Conservation (phyloP, 2,113 vertebrate species). For the Eretmochelys imbricata region DNA sequence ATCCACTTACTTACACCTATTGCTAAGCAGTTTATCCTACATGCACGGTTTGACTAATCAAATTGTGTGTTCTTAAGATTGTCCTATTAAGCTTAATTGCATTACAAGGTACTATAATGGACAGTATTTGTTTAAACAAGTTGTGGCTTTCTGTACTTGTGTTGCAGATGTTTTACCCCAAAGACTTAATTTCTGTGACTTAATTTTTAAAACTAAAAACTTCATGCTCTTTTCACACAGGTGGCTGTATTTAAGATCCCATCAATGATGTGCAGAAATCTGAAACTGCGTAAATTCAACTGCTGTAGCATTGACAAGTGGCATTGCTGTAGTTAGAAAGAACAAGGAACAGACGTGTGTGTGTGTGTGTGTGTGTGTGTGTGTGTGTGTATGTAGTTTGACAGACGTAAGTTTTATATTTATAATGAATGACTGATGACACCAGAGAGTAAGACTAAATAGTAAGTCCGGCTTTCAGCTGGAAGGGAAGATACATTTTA, state of each 20-base stretch:
- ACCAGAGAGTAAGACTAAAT: background rate
- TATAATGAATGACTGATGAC: background rate
- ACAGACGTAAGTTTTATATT: background rate
- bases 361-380: too few species aligned
- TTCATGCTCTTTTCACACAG: background rate
- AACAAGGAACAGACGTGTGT: background rate
- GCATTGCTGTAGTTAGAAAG: background rate
- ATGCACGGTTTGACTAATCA: background rate
- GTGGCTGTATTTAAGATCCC: background rate
- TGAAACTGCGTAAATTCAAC: background rate
- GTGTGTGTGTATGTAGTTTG: background rate
- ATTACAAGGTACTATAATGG: background rate
- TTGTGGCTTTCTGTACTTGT: background rate
- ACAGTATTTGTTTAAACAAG: background rate
- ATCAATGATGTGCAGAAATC: background rate
- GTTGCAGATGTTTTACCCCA: background rate
- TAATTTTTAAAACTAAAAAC: background rate
- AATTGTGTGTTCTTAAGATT: background rate
- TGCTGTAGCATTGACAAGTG: background rate
- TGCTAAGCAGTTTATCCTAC: background rate
- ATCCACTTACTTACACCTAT: background rate
- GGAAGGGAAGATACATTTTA: background rate
- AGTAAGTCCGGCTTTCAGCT: background rate
- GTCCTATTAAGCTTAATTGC: background rate
- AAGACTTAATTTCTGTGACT: accelerated